Conservation (phyloP, 2,888 invertebrate species). For the Axea sp. region DNA sequence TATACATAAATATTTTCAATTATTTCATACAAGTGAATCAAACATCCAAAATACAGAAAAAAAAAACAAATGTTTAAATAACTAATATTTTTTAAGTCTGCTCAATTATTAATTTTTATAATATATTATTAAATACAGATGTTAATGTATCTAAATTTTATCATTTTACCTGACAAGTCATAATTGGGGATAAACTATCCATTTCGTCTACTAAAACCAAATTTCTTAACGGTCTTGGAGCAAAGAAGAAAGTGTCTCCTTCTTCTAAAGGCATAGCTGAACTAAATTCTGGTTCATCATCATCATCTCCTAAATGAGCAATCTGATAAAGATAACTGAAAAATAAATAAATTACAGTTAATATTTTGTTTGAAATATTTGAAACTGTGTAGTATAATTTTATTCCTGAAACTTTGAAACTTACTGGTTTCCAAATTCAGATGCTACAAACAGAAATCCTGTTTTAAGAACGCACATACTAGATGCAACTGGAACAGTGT, state of each 20-base stretch:
- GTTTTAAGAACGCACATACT: slow-evolving; percentile 99
- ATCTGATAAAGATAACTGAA: slow-evolving; percentile 97
- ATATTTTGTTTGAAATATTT: too few relatives aligned
- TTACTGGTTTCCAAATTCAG: slow-evolving; percentile 99
- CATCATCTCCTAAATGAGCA: slow-evolving; percentile 99
- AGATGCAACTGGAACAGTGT: slow-evolving; percentile 97
- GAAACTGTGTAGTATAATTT: too few relatives aligned
- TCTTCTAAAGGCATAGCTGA: slow-evolving; percentile 99
- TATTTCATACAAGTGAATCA: too few relatives aligned
- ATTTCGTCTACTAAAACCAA: slow-evolving; percentile 97
- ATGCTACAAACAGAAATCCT: slow-evolving; percentile 98
- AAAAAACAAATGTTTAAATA: too few relatives aligned
- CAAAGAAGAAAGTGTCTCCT: slow-evolving; percentile 99
- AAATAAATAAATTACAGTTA: too few relatives aligned
- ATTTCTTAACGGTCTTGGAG: slow-evolving; percentile 95
- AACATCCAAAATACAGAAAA: too few relatives aligned
- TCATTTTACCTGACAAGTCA: slow-evolving; percentile 84
- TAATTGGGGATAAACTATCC: slow-evolving; percentile 96
- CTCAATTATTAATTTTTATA: too few relatives aligned
- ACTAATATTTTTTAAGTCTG: too few relatives aligned
- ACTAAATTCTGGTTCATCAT: slow-evolving; percentile 99
- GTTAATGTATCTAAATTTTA: too few relatives aligned
- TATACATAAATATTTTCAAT: too few relatives aligned
- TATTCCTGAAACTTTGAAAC: too few relatives aligned
- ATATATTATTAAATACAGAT: too few relatives aligned